Evolutionary conservation across 2,797 vertebrate species (phyloP), one percentile per base, ranked within the genome.

Genomic region (Chelmon rostratus): DNA sequence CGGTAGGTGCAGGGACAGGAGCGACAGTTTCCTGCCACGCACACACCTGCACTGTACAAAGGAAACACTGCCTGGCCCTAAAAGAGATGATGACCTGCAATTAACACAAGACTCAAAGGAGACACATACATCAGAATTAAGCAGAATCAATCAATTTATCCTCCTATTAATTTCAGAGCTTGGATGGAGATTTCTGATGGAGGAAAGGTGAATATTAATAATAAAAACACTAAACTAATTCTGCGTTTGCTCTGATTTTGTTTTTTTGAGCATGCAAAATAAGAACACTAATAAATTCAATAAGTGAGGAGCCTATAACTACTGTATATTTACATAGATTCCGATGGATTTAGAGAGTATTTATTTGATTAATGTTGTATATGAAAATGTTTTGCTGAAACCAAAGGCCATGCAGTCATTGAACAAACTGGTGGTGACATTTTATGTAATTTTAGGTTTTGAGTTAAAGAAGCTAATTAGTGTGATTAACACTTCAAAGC

Each of bases 11-110:
- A 93, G 0, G 96, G 96, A 94, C 95, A 96, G 69, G 91, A 94
- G 84, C 96, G 96, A 74, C 97, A 97, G 92, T 97, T 97, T 72
- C 83, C 93, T 25, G 95, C 93, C 86, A 96, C 93, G 80, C 94
- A 96, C 73, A 95, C 87, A 8, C 97, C 97, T 33, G 95, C 95
- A 1, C 93, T 96, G 93, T 97, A 97, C 64, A 97, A 92, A 53
- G 96, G 92, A 90, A 97, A 96, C 80, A 96, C 92, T 13, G 96
- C 93, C 88, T 95, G 95, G 72, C 93, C 94, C 96, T 95, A 89
- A 74, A 86, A 90, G 52, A 92, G 25, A 85, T 38, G 73, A 78
- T 6, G 1, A 33, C 3, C 18, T 37, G 5, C 2, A 40, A 37
- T 79, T 37, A 63, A 40, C 37, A 68, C 31, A 56, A 50, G 19